Conservation (phyloP, 1,140 invertebrate species). For the Drosophila orena region DNA sequence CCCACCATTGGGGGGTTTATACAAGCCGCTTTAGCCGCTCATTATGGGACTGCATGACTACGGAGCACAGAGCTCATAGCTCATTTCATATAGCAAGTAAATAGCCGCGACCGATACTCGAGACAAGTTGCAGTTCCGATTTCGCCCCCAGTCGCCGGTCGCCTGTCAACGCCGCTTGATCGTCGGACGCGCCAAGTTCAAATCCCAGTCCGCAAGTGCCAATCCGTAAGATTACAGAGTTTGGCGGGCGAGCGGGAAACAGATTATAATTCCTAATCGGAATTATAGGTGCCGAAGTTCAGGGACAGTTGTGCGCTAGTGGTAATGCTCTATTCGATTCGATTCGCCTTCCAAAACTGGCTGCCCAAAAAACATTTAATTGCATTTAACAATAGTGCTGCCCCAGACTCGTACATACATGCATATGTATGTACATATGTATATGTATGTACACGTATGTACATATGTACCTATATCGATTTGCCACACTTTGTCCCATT, state of each 20-base stretch:
- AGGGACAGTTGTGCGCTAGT: neutral
- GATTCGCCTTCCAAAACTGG: no score
- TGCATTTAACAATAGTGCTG: neutral
- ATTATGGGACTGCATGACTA: conserved; percentile 17
- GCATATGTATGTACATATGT: no score
- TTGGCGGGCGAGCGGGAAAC: neutral
- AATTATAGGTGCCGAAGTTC: conserved; percentile 3
- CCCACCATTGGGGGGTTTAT: conserved; percentile 9
- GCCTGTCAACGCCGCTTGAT: conserved; percentile 45
- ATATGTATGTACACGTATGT: no score
- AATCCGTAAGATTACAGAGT: conserved; percentile 8
- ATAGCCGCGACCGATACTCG: conserved; percentile 4
- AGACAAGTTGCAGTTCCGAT: conserved; percentile 50
- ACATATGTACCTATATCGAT: no score
- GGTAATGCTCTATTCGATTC: no score
- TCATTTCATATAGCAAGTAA: neutral
- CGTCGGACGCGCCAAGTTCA: conserved; percentile 17
- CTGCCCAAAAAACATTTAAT: no score
- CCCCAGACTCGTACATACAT: no score
- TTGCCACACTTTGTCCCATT: conserved; percentile 1
- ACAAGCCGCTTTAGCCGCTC: conserved; percentile 1
- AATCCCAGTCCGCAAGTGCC: neutral
- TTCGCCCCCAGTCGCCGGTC: conserved; percentile 49
- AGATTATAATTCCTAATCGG: conserved; percentile 15
- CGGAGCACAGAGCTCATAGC: neutral